Evolutionary conservation across 2,113 vertebrate genomes (phyloP), one percentile per base, ranked within the genome.

Genomic region (Notiomystis cincta): DNA sequence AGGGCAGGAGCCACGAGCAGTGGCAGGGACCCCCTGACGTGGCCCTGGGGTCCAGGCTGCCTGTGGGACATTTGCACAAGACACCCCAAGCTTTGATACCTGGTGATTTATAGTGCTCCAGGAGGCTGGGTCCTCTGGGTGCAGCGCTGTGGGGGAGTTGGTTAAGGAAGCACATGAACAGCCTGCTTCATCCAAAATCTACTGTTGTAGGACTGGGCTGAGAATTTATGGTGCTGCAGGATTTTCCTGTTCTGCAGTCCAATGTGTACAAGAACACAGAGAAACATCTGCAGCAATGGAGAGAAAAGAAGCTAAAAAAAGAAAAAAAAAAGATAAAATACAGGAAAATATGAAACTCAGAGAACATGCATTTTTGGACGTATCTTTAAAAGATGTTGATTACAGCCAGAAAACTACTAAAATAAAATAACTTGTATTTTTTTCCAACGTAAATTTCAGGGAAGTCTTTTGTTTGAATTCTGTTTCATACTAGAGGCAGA

Each of bases 221-320:
- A 88, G 58, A 70, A 94, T 66, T 62, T 51, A 31, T 12, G 57
- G 24, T 69, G 58, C 40, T 65, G 80, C 25, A 51, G 51, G 50
- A 24, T 81, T 94, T 91, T 87, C 67, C 54, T 6, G 1, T 51
- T 82, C 47, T 64, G 33, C 51, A n/a, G 15, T 50, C 23, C 40
- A 40, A 3, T 1, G 2, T 4, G 1, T 4, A 17, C 3, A 1
- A 1, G 4, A 76, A 42, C 37, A 22, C 27, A 66, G 76, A 67
- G 54, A 47, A 90, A 78, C 13, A 33, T 56, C 37, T 70, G 64
- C 47, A 60, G 76, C 9, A 4, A 18, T 2, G 35, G 54, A 70
- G 58, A 79, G 17, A 69, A 3, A 11, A 85, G n/a, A 78, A 77
- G 14, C 6, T 13, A 45, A 66, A 48, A 69, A 77, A 51, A 4